Percentiles rank a stretch among this genome's conserved stretches.
Evolutionary conservation across 2,888 invertebrate genomes (phyloP).

Genomic region (Drosophila suboccidentalis): DNA sequence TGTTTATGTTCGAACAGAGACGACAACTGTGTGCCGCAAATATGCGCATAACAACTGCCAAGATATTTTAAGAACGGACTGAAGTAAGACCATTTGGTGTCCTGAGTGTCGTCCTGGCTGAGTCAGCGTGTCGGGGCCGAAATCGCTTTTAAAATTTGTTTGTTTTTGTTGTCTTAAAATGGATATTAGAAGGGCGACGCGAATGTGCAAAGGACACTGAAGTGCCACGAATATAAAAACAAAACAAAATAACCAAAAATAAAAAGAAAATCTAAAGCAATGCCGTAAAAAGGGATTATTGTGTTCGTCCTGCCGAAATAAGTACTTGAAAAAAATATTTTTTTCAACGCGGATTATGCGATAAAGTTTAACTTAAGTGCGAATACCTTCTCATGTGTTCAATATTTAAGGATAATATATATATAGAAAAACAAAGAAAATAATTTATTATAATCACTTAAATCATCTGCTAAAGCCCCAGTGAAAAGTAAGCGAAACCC

Average conservation of each 20-base stretch:
- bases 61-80: constrained; percentile 38
- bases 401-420: constrained; percentile 20
- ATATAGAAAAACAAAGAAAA: constrained; percentile 4
- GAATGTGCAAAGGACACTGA: constrained; percentile 43
- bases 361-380: constrained; percentile 69
- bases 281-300: constrained; percentile 72
- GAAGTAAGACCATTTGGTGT: constrained; percentile 50
- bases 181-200: constrained; percentile 47
- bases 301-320: constrained; percentile 50
- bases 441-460: constrained; percentile 36
- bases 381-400: constrained; percentile 66
- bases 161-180: constrained; percentile 57
- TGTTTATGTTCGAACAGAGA: constrained; percentile 35
- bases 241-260: constrained; percentile 21
- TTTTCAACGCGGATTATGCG: constrained; percentile 61
- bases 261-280: constrained; percentile 27
- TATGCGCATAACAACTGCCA: constrained; percentile 27
- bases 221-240: constrained; percentile 22
- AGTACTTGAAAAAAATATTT: constrained; percentile 55
- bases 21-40: constrained; percentile 28
- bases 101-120: constrained; percentile 36
- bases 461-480: constrained; percentile 20
- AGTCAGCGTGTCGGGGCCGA: constrained; percentile 39
- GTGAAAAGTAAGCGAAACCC: constrained; percentile 30
- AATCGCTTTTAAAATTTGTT: constrained; percentile 70